phyloP scores from a whole-genome alignment of 2,888 invertebrate genomes.

The Lasioglossum malachurum region DNA sequence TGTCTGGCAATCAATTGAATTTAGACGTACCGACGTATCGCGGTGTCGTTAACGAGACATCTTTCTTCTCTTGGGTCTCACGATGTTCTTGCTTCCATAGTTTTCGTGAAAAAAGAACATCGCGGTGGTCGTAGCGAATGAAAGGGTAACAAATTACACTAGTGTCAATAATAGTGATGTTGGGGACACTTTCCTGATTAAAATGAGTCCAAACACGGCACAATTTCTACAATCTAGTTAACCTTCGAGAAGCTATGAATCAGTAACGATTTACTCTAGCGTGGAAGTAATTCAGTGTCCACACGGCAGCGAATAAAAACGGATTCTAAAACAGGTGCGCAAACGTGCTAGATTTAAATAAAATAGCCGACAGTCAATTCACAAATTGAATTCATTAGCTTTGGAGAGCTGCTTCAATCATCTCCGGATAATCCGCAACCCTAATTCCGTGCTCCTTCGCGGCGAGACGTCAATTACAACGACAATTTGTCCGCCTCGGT shows the following conservation, averaged over 20 bases:
- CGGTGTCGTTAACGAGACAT: neutral
- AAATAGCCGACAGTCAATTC: neutral
- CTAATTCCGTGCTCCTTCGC: neutral
- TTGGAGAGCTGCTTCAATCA: neutral
- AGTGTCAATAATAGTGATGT: neutral
- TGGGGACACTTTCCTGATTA: too few species aligned
- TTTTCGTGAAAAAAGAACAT: neutral
- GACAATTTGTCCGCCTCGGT: neutral
- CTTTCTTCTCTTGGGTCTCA: neutral
- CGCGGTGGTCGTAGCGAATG: neutral
- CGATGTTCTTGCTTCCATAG: neutral
- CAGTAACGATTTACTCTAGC: too few species aligned
- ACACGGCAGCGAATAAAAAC: neutral
- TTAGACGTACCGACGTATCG: neutral
- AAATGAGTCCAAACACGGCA: too few species aligned
- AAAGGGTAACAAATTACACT: neutral
- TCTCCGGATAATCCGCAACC: neutral
- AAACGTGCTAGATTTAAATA: neutral
- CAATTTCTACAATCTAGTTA: too few species aligned
- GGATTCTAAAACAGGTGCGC: too few species aligned
- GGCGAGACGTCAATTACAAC: neutral
- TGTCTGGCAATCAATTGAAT: conserved; percentile 31
- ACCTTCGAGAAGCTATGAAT: too few species aligned
- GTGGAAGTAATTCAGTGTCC: neutral
- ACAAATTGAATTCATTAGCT: neutral